Evolutionary conservation across 2,888 invertebrate genomes (phyloP).

Genomic region (Branchipolynoe longqiensis): DNA sequence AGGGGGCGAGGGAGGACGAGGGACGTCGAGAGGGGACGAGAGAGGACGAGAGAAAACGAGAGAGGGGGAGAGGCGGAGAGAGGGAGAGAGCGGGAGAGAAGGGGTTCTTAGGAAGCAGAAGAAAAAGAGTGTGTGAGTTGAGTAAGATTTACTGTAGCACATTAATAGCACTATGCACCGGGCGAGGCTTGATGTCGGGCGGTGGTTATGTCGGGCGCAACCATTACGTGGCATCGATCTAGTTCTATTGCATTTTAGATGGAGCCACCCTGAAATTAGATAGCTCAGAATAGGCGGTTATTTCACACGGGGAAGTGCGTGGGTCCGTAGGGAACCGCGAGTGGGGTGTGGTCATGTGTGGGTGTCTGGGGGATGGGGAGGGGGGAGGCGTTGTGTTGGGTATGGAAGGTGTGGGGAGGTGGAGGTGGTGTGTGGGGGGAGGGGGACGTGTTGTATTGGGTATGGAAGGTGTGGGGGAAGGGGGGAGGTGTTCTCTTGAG

Average conservation of each 20-base stretch:
- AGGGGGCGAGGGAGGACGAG: not conserved
- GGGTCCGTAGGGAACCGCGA: not conserved
- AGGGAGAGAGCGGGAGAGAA: too few relatives aligned
- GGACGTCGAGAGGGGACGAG: not conserved
- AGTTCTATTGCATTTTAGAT: conserved; percentile 48
- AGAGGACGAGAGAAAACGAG: not conserved
- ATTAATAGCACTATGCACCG: not conserved
- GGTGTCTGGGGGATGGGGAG: not conserved
- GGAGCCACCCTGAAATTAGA: conserved; percentile 9
- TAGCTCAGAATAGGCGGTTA: conserved; percentile 13
- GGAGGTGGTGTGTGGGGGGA: too few relatives aligned
- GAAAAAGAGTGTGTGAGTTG: not conserved
- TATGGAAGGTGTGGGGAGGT: too few relatives aligned
- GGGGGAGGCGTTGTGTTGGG: not conserved
- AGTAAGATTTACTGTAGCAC: conserved; percentile 26
- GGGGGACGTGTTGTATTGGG: too few relatives aligned
- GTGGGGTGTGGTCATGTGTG: not conserved
- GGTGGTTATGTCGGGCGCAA: conserved; percentile 1
- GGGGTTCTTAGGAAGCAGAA: not conserved
- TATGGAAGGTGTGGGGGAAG: too few relatives aligned
- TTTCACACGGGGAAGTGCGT: not conserved
- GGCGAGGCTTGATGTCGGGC: not conserved
- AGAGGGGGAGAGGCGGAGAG: too few relatives aligned
- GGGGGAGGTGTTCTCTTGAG: too few relatives aligned
- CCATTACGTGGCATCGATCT: conserved; percentile 46